These are phyloP conservation scores for Aselliscus stoliczkanus DNA, from an alignment of 2,797 vertebrate species.

Conservation along the genomic window DNA sequence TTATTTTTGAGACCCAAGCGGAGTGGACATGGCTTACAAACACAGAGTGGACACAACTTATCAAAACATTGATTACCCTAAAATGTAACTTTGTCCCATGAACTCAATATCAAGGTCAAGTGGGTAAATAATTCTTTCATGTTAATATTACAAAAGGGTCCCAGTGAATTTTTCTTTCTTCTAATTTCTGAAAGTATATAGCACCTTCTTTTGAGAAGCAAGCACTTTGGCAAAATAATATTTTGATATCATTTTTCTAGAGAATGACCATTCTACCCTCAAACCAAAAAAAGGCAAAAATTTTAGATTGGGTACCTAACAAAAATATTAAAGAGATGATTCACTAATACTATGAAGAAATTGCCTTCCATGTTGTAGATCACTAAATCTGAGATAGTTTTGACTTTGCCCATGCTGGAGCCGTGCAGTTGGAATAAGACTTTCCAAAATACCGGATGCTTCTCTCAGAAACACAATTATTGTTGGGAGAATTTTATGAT, in stretches of 20 bases:
- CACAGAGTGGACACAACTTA: neutral
- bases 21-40: slow-evolving; percentile 17
- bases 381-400: neutral
- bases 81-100: neutral
- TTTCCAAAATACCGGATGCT: neutral
- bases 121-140: neutral
- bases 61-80: slow-evolving; percentile 4
- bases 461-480: slow-evolving; percentile 17
- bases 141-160: neutral
- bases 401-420: neutral
- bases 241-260: neutral
- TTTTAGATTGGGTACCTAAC: neutral
- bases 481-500: neutral
- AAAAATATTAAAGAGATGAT: neutral
- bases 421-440: neutral
- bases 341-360: neutral
- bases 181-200: slow-evolving; percentile 22
- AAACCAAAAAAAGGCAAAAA: neutral
- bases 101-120: neutral
- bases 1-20: neutral
- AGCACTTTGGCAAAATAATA: neutral
- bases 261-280: neutral
- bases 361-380: neutral
- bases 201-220: neutral
- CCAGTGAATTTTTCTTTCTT: slow-evolving; percentile 17